Percentiles rank a stretch among this genome's conserved stretches.
Evolutionary conservation across 1,140 invertebrate species (phyloP).

Genomic region (Lepeophtheirus salmonis): DNA sequence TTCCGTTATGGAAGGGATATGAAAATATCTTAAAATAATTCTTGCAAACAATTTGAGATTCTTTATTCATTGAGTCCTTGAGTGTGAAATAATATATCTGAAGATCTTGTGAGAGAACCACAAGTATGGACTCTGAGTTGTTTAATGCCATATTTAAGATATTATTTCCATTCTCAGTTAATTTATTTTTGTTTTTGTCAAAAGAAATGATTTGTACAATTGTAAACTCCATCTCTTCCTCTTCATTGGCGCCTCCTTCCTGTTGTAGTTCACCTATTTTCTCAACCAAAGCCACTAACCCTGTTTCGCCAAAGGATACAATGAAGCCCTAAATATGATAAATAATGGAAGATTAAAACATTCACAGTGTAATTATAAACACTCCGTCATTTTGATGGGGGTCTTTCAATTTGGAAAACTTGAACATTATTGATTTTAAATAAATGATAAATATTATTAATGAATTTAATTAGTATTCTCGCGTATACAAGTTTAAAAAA

Average conservation of each 20-base stretch:
- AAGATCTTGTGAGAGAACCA: constrained; percentile 10
- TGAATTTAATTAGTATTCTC: too few species aligned
- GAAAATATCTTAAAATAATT: constrained; percentile 31
- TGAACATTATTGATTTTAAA: too few species aligned
- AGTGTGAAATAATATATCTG: constrained; percentile 13
- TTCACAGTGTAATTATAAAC: too few species aligned
- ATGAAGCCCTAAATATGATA: background rate
- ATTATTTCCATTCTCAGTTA: background rate
- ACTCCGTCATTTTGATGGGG: too few species aligned
- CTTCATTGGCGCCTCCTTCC: background rate
- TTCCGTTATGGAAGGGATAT: constrained; percentile 53
- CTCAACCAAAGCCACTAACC: background rate
- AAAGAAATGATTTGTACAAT: background rate
- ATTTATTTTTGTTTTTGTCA: background rate
- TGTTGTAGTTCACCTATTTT: background rate
- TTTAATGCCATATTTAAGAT: constrained; percentile 9
- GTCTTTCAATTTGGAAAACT: too few species aligned
- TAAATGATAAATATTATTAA: too few species aligned
- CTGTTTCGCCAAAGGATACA: background rate
- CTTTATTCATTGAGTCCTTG: background rate
- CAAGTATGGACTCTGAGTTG: background rate
- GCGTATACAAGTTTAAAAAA: too few species aligned
- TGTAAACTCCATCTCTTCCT: background rate
- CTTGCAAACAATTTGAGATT: background rate
- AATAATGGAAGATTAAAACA: too few species aligned